phyloP scores from a whole-genome alignment of 2,888 invertebrate genomes.

The Hipparchia sbordonii region DNA sequence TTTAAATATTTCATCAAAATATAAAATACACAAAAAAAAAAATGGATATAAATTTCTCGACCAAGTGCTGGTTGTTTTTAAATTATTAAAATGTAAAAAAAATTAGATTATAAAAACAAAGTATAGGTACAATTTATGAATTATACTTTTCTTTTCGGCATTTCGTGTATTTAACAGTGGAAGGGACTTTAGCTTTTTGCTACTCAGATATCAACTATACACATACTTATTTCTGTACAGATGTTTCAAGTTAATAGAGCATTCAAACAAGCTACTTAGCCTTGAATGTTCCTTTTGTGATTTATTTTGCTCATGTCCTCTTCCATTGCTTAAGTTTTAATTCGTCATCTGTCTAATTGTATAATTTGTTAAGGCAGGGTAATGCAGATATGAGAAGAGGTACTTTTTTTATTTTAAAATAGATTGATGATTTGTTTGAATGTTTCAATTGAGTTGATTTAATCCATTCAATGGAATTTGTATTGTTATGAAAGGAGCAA shows the following conservation, averaged over 20 bases:
- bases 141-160: constrained; percentile 82
- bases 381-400: constrained; percentile 80
- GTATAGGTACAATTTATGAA: constrained; percentile 83
- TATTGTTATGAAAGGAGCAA: constrained; percentile 79
- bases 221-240: constrained; percentile 45
- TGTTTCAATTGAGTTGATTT: constrained; percentile 80
- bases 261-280: constrained; percentile 56
- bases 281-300: constrained; percentile 72
- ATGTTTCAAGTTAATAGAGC: constrained; percentile 42
- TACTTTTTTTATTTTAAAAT: constrained; percentile 74
- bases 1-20: constrained; percentile 83
- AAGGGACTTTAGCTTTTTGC: constrained; percentile 64
- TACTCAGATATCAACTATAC: constrained; percentile 58
- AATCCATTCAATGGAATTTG: constrained; percentile 80
- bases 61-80: constrained; percentile 83
- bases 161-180: constrained; percentile 71
- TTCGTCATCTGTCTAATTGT: constrained; percentile 78
- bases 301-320: constrained; percentile 79
- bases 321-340: constrained; percentile 73
- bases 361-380: constrained; percentile 81
- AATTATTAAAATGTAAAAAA: constrained; percentile 84
- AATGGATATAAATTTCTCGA: constrained; percentile 83
- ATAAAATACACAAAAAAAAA: constrained; percentile 82
- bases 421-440: constrained; percentile 77
- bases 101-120: constrained; percentile 81